Evolutionary conservation across 2,888 invertebrate species (phyloP).

Genomic region (Callyntrura sp.): DNA sequence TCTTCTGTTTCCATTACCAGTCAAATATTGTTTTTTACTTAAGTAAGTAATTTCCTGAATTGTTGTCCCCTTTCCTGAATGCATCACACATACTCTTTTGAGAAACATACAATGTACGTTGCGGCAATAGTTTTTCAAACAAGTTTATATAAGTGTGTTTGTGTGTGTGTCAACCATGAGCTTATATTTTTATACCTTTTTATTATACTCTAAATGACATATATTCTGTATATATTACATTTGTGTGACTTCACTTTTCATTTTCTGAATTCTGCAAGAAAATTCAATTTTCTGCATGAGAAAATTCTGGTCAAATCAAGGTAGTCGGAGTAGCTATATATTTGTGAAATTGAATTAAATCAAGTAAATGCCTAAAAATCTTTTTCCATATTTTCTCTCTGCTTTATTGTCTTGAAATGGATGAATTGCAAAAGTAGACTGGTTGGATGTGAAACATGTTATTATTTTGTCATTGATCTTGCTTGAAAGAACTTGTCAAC

Average conservation of each 20-base stretch:
- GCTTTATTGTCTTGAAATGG: slow-evolving; percentile 36
- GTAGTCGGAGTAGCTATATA: slow-evolving; percentile 69
- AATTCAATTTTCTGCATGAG: slow-evolving; percentile 79
- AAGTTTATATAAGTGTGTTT: slow-evolving; percentile 12
- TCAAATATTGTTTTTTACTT: slow-evolving; percentile 77
- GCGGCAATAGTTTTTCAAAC: slow-evolving; percentile 39
- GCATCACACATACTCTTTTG: slow-evolving; percentile 59
- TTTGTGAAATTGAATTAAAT: slow-evolving; percentile 76
- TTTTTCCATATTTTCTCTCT: slow-evolving; percentile 59
- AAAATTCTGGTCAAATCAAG: slow-evolving; percentile 79
- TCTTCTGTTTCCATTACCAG: slow-evolving; percentile 63
- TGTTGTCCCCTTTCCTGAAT: slow-evolving; percentile 74
- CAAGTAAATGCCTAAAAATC: slow-evolving; percentile 71
- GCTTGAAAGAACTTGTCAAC: slow-evolving; percentile 32
- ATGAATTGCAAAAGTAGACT: slow-evolving; percentile 37
- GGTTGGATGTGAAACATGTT: slow-evolving; percentile 1
- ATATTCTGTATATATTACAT: not conserved
- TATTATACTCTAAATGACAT: not conserved
- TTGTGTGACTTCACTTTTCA: slow-evolving; percentile 75
- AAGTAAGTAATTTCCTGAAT: slow-evolving; percentile 79
- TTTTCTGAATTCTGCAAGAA: slow-evolving; percentile 80
- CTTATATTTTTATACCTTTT: not conserved
- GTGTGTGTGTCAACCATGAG: not conserved
- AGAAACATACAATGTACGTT: slow-evolving; percentile 24
- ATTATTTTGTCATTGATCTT: slow-evolving; percentile 38